Base-by-base conservation (phyloP, 2,113 vertebrate species). In the Ciconia stormi region DNA sequence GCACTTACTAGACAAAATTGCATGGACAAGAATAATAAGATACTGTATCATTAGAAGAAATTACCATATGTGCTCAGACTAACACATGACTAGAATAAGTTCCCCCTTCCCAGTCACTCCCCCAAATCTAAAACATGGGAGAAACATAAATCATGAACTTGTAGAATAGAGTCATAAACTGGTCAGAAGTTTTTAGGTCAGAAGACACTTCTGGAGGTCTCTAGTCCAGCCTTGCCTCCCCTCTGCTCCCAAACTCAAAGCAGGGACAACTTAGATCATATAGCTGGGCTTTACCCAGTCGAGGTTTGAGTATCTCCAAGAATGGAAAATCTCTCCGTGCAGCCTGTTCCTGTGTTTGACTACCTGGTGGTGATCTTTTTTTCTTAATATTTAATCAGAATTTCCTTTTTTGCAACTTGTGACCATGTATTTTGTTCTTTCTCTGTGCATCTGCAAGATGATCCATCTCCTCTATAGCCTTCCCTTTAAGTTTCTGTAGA, bases 391-490 rank as follows among this genome's bases (percentile, higher is more conserved):
- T 85, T 71, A 78, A 16, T 44, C 34, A 84, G 26, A 50, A 69
- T 83, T 83, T 59, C 16, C 11, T 40, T 47, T 77, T 80, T 44
- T 55, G 7, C 3, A 49, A 10, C 25, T 50, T 46, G 4, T n/a
- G 14, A 62, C 15, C 2, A 15, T 34, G 2, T 4, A 52, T 76
- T 86, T 89, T 10, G 0, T 69, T 27, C 26, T 84, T 67, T 63
- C 13, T 73, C 50, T 62, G 3, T 71, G 9, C 2, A 6, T 30
- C 13, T 84, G 2, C 7, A 70, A 47, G 30, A 26, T 1, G 0
- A 1, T n/a, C 21, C 13, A 27, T 32, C 16, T 69, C 44, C 32
- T 76, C 25, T 69, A 8, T 7, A 69, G 6, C 16, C 9, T 62
- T 69, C 10, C 10, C 6, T 29, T 59, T 50, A 67, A 53, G 38